Evolutionary conservation across 1,140 invertebrate species (phyloP), one percentile per base, ranked within the genome.

Genomic region (Plutomurus gul): DNA sequence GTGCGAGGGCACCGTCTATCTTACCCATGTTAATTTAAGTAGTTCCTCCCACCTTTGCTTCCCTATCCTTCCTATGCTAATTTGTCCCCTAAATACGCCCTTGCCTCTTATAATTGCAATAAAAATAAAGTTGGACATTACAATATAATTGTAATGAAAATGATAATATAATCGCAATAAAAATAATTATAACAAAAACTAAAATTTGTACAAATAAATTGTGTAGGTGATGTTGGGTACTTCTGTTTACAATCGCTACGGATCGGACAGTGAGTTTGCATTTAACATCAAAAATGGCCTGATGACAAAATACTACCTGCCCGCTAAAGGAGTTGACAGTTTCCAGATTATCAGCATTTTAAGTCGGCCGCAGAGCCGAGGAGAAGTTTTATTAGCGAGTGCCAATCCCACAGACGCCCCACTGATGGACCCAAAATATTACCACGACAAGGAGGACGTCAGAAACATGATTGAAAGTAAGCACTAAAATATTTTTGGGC

Each of bases 361-460:
- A 1, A 85, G 96, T 37, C 88, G 95, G 4, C 95, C 95, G 0
- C 92, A 91, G 84, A 96, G 94, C 85, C 89, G 90, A 0, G 95
- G 95, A 0, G 92, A 92, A 90, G 88, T 97, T 6, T 89, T 91
- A 16, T 84, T 97, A 0, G 91, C 90, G 76, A 94, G 90, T 49
- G 89, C 87, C 25, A 92, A 98, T 87, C 96, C 96, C 0, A 89
- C 91, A 7, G 89, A 92, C 5, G 90, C 93, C 83, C 96, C 96
- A 0, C 90, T 93, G 1, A 93, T 98, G 22, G 93, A 95, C 86
- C 96, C 96, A 0, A 96, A 96, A 84, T 96, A 96, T 84, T 94
- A 96, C 84, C 91, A 92, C 0, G 91, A 94, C 81, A 90, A 90
- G 80, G 90, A 93, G 82, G 94, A 96, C 81, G 89, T 95, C 18